Base-by-base conservation (phyloP, 2,113 vertebrate species). In the Numenius arquata region DNA sequence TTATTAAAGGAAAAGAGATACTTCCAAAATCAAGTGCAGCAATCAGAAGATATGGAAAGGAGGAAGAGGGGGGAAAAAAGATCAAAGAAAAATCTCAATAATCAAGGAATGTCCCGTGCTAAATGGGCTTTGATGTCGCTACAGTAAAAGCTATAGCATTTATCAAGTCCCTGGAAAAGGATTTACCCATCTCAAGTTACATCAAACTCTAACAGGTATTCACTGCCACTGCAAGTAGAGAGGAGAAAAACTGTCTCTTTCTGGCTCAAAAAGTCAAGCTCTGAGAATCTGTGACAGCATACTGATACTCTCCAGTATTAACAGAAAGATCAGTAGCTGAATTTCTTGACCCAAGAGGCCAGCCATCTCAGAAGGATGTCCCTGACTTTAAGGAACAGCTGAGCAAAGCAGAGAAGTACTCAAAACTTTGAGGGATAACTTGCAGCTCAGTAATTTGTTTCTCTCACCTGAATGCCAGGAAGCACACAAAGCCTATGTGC, bases 21-120 rank as follows among this genome's bases (percentile, higher is more conserved):
- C 5, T 40, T 58, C 23, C 53, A 83, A 53, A 90, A 86, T 90
- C 78, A 58, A 30, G 22, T 27, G 7, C 15, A 12, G 50, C 11
- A 72, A 66, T 18, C 2, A 6, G 29, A 86, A 90, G 6, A 23
- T 36, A 45, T 0, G 32, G 27, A 77, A 34, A 10, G 4, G 18
- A 15, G 8, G 3, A n/a, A 11, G 5, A 6, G 5, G 5, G 18
- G 4, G 1, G 1, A 12, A 29, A 47, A 47, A n/a, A 8, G 2
- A 3, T 3, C 6, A 15, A 87, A 89, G 29, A 59, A 72, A 93
- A 76, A 55, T n/a, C 21, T 34, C 30, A 67, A 17, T 55, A 77
- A 47, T 40, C 34, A 83, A 59, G 18, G 13, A 6, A 61, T 25
- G 45, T 58, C 11, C 11, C 72, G n/a, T 12, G n/a, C 14, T 62